phyloP scores from a whole-genome alignment of 2,113 vertebrate genomes.

The Chloropsis cyanopogon region DNA sequence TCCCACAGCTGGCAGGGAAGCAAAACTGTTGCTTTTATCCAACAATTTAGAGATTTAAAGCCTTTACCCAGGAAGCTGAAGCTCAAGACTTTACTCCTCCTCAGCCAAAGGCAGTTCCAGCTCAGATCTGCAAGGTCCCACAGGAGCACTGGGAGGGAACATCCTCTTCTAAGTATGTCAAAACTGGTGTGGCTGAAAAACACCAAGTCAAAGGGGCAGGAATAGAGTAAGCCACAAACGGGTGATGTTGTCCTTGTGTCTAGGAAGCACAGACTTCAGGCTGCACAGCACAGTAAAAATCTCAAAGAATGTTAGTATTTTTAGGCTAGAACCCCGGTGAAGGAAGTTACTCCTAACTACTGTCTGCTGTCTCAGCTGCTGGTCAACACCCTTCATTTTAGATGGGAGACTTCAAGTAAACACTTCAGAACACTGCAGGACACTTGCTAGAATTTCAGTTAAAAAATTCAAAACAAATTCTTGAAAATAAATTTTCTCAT shows the following conservation, averaged over 20 bases:
- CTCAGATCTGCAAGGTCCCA: not conserved
- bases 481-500: not conserved
- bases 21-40: not conserved
- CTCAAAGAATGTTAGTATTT: not conserved
- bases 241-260: not conserved
- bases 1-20: not conserved
- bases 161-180: not conserved
- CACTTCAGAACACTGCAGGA: not conserved
- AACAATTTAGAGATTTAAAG: not conserved
- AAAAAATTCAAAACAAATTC: not conserved
- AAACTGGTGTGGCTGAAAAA: not conserved
- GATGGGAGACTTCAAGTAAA: not conserved
- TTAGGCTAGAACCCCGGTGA: not conserved
- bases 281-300: not conserved
- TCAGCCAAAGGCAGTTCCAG: not conserved
- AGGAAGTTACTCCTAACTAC: not conserved
- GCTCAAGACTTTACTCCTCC: not conserved
- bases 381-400: not conserved
- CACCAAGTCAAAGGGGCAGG: not conserved
- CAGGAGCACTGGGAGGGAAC: not conserved
- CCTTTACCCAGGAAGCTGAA: not conserved
- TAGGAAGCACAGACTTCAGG: not conserved
- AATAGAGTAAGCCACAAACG: not conserved
- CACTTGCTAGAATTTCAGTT: not conserved
- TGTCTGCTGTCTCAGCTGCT: not conserved